Evolutionary conservation across 2,797 vertebrate genomes (phyloP), one percentile per base, ranked within the genome.

Genomic region (Eutrigla gurnardus): DNA sequence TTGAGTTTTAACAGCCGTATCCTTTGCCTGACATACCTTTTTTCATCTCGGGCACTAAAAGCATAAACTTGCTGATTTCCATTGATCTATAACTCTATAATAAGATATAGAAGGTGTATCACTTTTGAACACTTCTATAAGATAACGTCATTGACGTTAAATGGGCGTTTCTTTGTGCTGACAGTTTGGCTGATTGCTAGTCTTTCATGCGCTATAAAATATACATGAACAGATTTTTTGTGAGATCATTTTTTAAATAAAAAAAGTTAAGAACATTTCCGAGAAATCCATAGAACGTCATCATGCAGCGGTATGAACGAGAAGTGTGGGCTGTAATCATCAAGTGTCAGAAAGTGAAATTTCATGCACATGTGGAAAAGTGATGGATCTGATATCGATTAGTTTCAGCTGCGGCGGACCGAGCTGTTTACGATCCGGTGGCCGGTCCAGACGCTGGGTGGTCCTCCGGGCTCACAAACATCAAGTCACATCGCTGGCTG

Each of bases 371-470:
- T 85, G 77, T 81, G 75, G 71, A 64, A 82, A 77, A 81, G 72
- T 74, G 33, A 71, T 85, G 73, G 74, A 84, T 89, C 67, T 80
- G 84, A 89, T 87, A 91, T 93, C 75, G 88, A 92, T 93, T 92
- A 89, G 81, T 91, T 93, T 92, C 92, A 93, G 93, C 85, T 92
- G 92, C 84, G 82, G 60, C 25, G 25, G 72, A 75, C 57, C 6
- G 72, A 88, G 78, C 80, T 93, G 91, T 92, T 93, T 92, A 90
- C 84, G 87, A 90, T 88, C 73, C 80, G 83, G 85, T 85, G 90
- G 88, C 50, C 25, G 84, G 81, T 90, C 86, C 85, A 80, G 80
- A 79, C 75, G 88, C 90, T 94, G 93, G 93, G 93, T 93, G 93
- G 93, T 94, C 93, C 25, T 88, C 53, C 14, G 36, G 79, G 4